These are phyloP conservation scores for Erebia ligea DNA, from an alignment of 2,888 invertebrate genomes.

Conservation along the genomic window DNA sequence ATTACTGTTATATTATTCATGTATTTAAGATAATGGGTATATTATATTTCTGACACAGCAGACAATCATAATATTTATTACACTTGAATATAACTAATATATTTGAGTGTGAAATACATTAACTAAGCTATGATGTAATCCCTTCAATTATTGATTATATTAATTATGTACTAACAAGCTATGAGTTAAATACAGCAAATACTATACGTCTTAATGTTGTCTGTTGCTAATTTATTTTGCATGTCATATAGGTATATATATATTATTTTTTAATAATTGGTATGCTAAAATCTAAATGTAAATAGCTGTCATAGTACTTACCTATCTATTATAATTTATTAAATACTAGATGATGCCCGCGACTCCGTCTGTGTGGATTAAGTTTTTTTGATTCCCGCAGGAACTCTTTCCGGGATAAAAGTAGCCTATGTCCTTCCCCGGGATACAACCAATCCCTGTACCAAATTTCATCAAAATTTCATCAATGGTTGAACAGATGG, in stretches of 20 bases:
- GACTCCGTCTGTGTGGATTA: no score
- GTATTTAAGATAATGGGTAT: background rate
- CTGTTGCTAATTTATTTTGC: slow-evolving; percentile 10
- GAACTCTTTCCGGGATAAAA: no score
- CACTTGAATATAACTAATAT: no score
- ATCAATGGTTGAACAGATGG: no score
- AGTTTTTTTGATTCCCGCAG: no score
- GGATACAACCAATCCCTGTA: no score
- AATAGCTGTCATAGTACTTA: slow-evolving; percentile 13
- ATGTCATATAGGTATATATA: slow-evolving; percentile 10
- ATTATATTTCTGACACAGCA: background rate
- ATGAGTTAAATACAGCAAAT: background rate
- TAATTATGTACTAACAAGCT: slow-evolving; percentile 12
- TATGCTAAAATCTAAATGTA: slow-evolving; percentile 9
- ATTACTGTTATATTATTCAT: background rate
- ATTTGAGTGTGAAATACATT: background rate
- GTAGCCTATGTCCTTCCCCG: no score
- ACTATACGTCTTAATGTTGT: background rate
- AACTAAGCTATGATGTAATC: background rate
- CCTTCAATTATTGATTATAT: background rate
- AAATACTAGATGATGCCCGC: no score
- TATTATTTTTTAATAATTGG: slow-evolving; percentile 2
- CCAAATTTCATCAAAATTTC: no score
- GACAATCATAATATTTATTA: background rate
- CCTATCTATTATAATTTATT: no score